These are phyloP conservation scores for Micropterix aruncella DNA, from an alignment of 2,888 invertebrate species.

Conservation along the genomic window DNA sequence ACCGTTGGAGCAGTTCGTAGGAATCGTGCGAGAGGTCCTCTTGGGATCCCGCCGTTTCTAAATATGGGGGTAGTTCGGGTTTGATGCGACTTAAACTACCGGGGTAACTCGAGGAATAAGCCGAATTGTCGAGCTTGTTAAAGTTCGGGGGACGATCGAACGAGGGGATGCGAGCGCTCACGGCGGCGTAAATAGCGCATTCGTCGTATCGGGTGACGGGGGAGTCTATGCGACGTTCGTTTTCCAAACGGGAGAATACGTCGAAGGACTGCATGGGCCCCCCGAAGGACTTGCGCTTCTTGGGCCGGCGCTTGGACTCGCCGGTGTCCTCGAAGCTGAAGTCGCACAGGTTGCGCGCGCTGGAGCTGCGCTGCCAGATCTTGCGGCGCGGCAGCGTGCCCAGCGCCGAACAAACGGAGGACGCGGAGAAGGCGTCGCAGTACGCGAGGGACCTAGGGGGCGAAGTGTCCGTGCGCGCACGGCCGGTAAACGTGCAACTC, in stretches of 20 bases:
- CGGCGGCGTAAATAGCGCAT: conserved; percentile 28
- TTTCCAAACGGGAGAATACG: conserved; percentile 26
- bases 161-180: conserved; percentile 40
- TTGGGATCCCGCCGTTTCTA: conserved; percentile 57
- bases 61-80: conserved; percentile 47
- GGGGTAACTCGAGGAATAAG: conserved; percentile 78
- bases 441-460: conserved; percentile 22
- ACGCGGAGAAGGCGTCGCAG: conserved; percentile 38
- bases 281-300: conserved; percentile 24
- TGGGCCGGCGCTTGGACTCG: conserved; percentile 44
- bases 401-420: conserved; percentile 22
- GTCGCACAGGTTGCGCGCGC: conserved; percentile 70
- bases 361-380: conserved; percentile 66
- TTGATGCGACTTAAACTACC: conserved; percentile 61
- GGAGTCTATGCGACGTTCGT: conserved; percentile 44
- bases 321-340: conserved; percentile 60
- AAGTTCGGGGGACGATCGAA: conserved; percentile 56
- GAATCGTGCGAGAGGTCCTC: conserved; percentile 82
- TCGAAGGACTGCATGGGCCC: conserved; percentile 19
- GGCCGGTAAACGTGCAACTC: conserved; percentile 13
- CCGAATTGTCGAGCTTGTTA: conserved; percentile 48
- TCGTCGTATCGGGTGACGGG: conserved; percentile 63
- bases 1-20: conserved; percentile 71
- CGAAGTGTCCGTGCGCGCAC: conserved; percentile 10
- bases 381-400: conserved; percentile 30